Evolutionary conservation across 2,888 invertebrate genomes (phyloP).

Genomic region (Cephus pulcher): DNA sequence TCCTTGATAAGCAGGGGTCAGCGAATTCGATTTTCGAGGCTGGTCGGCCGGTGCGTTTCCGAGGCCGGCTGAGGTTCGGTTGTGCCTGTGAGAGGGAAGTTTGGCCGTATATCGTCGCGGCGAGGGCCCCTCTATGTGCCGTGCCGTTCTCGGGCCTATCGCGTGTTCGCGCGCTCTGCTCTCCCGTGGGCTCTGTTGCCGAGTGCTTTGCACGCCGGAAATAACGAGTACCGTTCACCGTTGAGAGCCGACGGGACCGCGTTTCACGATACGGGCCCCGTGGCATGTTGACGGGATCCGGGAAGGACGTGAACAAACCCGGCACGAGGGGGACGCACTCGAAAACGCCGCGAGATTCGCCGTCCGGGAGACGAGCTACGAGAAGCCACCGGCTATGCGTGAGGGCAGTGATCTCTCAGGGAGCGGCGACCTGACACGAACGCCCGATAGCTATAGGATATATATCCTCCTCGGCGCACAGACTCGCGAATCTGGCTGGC

Average conservation of each 20-base stretch:
- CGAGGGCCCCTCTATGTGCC: slow-evolving; percentile 18
- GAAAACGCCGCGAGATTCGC: background rate
- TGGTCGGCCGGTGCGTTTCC: background rate
- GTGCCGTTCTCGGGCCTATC: slow-evolving; percentile 21
- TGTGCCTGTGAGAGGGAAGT: slow-evolving; percentile 28
- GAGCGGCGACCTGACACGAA: slow-evolving; percentile 65
- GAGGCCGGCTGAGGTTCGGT: background rate
- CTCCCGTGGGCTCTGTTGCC: slow-evolving; percentile 38
- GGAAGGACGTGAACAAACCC: background rate
- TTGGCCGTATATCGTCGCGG: slow-evolving; percentile 10
- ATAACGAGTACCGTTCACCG: slow-evolving; percentile 32
- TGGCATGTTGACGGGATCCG: background rate
- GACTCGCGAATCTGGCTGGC: slow-evolving; percentile 24
- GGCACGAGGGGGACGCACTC: background rate
- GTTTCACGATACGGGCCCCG: background rate
- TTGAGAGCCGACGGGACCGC: slow-evolving; percentile 6
- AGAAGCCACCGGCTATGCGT: slow-evolving; percentile 52
- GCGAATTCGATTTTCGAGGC: slow-evolving; percentile 3
- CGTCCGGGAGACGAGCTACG: slow-evolving; percentile 16
- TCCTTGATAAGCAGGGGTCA: slow-evolving; percentile 10
- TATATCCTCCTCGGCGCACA: slow-evolving; percentile 23
- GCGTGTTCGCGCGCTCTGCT: slow-evolving; percentile 17
- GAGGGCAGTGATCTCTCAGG: slow-evolving; percentile 66
- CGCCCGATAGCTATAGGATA: slow-evolving; percentile 49
- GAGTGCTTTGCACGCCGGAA: slow-evolving; percentile 48